Percentiles rank a stretch among this genome's conserved stretches.
phyloP scores from a whole-genome alignment of 2,113 vertebrate genomes.

The Menura novaehollandiae region DNA sequence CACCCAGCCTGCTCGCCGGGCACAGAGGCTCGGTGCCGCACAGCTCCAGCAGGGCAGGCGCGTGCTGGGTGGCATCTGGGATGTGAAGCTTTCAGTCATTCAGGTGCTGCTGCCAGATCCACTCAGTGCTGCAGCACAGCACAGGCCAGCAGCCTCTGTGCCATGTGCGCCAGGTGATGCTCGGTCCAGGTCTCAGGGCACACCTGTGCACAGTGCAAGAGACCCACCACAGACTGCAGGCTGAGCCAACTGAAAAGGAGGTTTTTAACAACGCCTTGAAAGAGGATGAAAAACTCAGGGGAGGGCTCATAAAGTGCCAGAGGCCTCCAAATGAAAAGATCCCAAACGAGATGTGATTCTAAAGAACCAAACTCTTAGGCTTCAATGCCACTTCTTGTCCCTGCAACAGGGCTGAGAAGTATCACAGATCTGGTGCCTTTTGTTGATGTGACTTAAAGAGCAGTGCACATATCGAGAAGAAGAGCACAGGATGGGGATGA shows the following conservation, averaged over 20 bases:
- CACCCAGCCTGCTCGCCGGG: neutral
- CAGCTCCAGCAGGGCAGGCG: neutral
- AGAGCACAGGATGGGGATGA: neutral
- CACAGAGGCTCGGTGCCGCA: neutral
- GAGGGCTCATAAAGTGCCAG: conserved; percentile 8
- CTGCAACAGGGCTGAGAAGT: neutral
- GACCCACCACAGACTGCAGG: conserved; percentile 22
- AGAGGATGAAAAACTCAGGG: conserved; percentile 12
- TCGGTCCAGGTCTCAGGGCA: neutral
- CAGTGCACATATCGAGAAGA: neutral
- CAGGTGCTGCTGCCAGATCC: neutral
- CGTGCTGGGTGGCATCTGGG: neutral
- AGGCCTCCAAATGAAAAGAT: conserved; percentile 14
- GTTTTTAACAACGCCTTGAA: conserved; percentile 5
- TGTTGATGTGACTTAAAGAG: neutral
- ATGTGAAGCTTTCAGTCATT: neutral
- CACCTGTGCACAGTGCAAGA: neutral
- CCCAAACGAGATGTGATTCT: neutral
- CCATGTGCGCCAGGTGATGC: neutral
- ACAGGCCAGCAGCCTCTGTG: neutral
- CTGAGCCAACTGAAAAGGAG: neutral
- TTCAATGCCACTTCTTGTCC: neutral
- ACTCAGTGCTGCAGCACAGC: fast-evolving
- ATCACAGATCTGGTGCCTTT: neutral
- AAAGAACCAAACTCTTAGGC: neutral